phyloP scores from a whole-genome alignment of 2,888 invertebrate genomes.

The Argyresthia albistria region DNA sequence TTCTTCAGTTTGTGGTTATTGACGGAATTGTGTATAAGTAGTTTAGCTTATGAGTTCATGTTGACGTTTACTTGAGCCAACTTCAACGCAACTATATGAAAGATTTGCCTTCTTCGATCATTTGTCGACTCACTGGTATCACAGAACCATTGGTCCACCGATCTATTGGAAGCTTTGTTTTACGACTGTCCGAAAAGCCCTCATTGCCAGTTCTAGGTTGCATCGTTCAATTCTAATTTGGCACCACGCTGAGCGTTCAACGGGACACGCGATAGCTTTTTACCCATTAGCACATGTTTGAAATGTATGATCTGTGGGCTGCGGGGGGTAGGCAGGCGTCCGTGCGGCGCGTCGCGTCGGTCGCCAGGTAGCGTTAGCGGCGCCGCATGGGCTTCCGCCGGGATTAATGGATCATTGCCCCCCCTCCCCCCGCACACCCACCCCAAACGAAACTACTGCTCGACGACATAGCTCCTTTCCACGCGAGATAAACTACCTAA shows the following conservation, averaged over 20 bases:
- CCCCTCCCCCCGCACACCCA: constrained; percentile 52
- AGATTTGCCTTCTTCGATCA: no score
- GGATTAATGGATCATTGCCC: constrained; percentile 88
- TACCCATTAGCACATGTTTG: constrained; percentile 35
- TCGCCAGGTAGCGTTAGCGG: constrained; percentile 71
- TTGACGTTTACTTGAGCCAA: no score
- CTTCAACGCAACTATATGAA: no score
- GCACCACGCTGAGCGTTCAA: not conserved
- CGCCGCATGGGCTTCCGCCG: constrained; percentile 86
- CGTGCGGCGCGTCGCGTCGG: constrained; percentile 48
- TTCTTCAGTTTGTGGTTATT: no score
- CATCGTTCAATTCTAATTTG: constrained; percentile 3
- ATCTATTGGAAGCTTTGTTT: no score
- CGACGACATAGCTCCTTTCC: constrained; percentile 53
- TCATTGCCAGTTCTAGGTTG: no score
- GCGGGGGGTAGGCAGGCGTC: constrained; percentile 45
- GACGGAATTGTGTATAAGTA: no score
- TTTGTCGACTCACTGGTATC: no score
- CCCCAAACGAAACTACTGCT: constrained; percentile 59
- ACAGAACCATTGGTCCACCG: no score
- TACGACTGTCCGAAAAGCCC: no score
- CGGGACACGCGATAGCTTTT: not conserved
- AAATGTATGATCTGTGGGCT: not conserved
- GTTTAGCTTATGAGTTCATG: no score
- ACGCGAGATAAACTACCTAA: constrained; percentile 41